These are phyloP conservation scores for Passer domesticus DNA, from an alignment of 2,113 vertebrate species.

Conservation along the genomic window DNA sequence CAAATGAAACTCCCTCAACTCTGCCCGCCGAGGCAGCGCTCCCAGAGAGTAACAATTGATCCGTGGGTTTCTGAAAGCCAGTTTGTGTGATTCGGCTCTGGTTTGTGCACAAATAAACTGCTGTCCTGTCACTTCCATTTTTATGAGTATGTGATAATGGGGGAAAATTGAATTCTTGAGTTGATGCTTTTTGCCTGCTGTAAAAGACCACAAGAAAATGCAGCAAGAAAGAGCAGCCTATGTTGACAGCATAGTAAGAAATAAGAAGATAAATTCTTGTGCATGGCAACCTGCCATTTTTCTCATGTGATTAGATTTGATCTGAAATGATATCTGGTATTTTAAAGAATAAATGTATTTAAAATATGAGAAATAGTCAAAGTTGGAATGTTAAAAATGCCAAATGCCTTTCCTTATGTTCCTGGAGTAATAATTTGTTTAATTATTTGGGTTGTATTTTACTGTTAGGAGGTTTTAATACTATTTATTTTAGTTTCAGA, in stretches of 20 bases:
- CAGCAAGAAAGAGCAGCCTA: background rate
- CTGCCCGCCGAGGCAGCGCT: accelerated
- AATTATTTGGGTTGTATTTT: background rate
- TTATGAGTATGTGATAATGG: background rate
- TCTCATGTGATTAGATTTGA: background rate
- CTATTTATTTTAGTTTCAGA: background rate
- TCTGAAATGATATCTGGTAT: background rate
- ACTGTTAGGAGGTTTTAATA: background rate
- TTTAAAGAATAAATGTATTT: background rate
- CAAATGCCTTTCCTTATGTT: background rate
- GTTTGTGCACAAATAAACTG: background rate
- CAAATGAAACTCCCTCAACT: background rate
- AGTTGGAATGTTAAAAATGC: background rate
- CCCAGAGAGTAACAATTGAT: background rate
- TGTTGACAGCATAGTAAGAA: background rate
- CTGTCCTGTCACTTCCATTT: background rate
- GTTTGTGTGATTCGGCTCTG: background rate
- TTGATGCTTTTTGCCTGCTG: background rate
- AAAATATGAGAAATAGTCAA: background rate
- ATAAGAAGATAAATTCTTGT: background rate
- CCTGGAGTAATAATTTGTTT: background rate
- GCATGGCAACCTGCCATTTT: background rate
- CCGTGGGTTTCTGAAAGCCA: background rate
- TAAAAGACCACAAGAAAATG: background rate
- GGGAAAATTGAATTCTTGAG: background rate